phyloP scores from a whole-genome alignment of 2,888 invertebrate genomes.

The Teinopalpus imperialis region DNA sequence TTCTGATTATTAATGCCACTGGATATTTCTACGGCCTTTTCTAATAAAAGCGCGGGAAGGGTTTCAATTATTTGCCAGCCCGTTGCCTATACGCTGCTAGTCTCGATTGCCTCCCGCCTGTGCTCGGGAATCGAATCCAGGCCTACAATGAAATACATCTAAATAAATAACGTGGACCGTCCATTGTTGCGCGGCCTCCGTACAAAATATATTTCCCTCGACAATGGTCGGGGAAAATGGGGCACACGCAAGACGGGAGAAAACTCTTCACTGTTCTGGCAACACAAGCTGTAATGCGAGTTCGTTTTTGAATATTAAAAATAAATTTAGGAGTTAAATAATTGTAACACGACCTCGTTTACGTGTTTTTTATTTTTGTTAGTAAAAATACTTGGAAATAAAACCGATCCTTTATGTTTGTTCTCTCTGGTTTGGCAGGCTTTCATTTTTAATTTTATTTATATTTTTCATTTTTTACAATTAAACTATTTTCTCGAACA shows the following conservation, averaged over 20 bases:
- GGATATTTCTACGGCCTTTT: constrained; percentile 16
- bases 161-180: constrained; percentile 74
- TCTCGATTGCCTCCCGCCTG: constrained; percentile 65
- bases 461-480: not conserved
- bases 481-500: too few relatives aligned
- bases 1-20: constrained; percentile 17
- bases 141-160: constrained; percentile 67
- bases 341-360: too few relatives aligned
- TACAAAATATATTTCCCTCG: constrained; percentile 71
- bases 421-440: too few relatives aligned
- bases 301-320: constrained; percentile 45
- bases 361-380: too few relatives aligned
- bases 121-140: constrained; percentile 57
- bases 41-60: constrained; percentile 40
- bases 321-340: constrained; percentile 8
- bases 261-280: constrained; percentile 53
- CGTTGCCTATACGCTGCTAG: constrained; percentile 49
- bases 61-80: constrained; percentile 71
- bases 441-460: too few relatives aligned
- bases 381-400: too few relatives aligned
- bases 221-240: constrained; percentile 63
- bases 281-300: constrained; percentile 55
- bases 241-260: constrained; percentile 55
- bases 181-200: constrained; percentile 64
- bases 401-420: too few relatives aligned